Conservation (phyloP, 2,888 invertebrate genomes). For the Rambutsinella grinnellia region DNA sequence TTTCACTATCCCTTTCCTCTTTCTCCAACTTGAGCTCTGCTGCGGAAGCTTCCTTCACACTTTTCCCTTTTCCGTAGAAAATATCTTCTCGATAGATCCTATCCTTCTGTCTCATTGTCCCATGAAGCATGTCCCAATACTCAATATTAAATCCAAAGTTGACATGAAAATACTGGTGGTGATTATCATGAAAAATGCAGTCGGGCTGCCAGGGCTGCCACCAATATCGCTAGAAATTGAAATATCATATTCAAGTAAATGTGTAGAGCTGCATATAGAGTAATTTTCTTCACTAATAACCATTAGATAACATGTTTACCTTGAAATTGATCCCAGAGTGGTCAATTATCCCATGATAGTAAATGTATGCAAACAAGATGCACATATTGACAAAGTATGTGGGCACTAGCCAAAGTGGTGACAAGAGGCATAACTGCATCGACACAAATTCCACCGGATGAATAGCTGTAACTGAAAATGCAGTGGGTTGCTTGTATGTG, state of each 20-base stretch:
- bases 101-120: slow-evolving; percentile 76
- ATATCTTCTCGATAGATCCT: slow-evolving; percentile 78
- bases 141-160: slow-evolving; percentile 82
- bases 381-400: slow-evolving; percentile 75
- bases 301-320: too few species aligned
- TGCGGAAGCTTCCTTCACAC: slow-evolving; percentile 71
- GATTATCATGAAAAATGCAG: slow-evolving; percentile 82
- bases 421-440: slow-evolving; percentile 75
- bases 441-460: slow-evolving; percentile 79
- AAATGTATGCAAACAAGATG: slow-evolving; percentile 73
- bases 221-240: slow-evolving; percentile 18
- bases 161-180: slow-evolving; percentile 83
- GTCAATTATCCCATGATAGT: slow-evolving; percentile 82
- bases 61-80: slow-evolving; percentile 75
- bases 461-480: slow-evolving; percentile 81
- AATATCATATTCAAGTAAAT: too few species aligned
- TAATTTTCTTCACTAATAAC: too few species aligned
- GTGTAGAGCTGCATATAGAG: too few species aligned
- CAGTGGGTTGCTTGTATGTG: slow-evolving; percentile 82
- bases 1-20: slow-evolving; percentile 71
- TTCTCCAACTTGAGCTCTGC: slow-evolving; percentile 72
- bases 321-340: slow-evolving; percentile 83
- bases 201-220: slow-evolving; percentile 72
- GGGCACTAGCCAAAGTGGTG: slow-evolving; percentile 77
- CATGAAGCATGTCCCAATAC: slow-evolving; percentile 81